Evolutionary conservation across 1,140 invertebrate genomes (phyloP).

Genomic region (Diabrotica virgifera): DNA sequence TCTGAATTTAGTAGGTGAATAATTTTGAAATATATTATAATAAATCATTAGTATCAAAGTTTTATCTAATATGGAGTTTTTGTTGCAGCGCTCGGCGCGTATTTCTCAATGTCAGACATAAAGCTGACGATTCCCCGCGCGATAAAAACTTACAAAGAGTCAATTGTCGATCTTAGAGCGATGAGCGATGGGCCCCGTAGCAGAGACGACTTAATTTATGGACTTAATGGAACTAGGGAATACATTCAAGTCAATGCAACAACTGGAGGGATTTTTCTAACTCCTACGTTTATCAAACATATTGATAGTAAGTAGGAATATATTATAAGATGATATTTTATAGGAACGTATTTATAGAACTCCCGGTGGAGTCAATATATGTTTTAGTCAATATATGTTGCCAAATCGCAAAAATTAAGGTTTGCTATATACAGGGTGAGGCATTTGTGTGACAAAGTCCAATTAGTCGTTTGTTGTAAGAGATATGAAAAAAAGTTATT

Average conservation of each 20-base stretch:
- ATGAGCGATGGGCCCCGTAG: background rate
- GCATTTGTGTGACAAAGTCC: too few species aligned
- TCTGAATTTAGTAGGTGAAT: too few species aligned
- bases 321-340: too few species aligned
- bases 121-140: slow-evolving; percentile 5
- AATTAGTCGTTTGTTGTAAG: too few species aligned
- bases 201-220: background rate
- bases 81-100: slow-evolving; percentile 7
- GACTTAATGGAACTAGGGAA: slow-evolving; percentile 12
- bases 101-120: slow-evolving; percentile 14
- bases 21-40: too few species aligned
- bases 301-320: slow-evolving; percentile 14
- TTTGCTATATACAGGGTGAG: too few species aligned
- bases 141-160: background rate
- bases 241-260: slow-evolving; percentile 19
- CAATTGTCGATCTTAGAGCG: background rate
- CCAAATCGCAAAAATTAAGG: too few species aligned
- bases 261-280: slow-evolving; percentile 11
- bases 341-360: too few species aligned
- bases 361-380: too few species aligned
- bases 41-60: slow-evolving; percentile 16
- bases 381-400: too few species aligned
- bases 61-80: background rate
- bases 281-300: background rate
- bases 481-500: too few species aligned